phyloP scores from a whole-genome alignment of 2,797 vertebrate species.

The Sciaenops ocellatus region DNA sequence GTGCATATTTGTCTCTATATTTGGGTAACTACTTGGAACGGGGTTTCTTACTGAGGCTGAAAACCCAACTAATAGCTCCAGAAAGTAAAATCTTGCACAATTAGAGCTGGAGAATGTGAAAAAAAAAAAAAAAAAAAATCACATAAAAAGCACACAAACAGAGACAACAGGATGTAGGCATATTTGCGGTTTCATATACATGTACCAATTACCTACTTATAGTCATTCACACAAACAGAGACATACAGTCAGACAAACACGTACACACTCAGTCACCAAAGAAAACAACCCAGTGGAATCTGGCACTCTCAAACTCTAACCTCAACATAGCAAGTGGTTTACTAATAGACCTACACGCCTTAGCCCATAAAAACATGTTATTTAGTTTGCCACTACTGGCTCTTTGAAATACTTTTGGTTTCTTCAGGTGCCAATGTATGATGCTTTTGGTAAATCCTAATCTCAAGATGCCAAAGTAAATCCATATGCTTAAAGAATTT shows the following conservation, averaged over 20 bases:
- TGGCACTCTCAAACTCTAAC: conserved; percentile 67
- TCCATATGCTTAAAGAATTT: conserved; percentile 48
- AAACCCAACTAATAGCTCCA: conserved; percentile 59
- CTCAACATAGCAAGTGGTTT: conserved; percentile 80
- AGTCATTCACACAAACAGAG: conserved; percentile 52
- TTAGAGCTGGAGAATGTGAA: conserved; percentile 38
- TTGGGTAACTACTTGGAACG: conserved; percentile 53
- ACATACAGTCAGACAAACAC: conserved; percentile 54
- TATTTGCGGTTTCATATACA: conserved; percentile 41
- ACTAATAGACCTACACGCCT: conserved; percentile 78
- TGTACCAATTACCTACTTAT: conserved; percentile 60
- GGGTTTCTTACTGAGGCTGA: conserved; percentile 33
- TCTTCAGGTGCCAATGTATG: conserved; percentile 71
- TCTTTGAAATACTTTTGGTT: conserved; percentile 75
- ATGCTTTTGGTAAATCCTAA: conserved; percentile 62
- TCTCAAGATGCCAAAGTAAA: conserved; percentile 69
- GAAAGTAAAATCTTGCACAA: conserved; percentile 54
- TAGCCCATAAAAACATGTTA: conserved; percentile 78
- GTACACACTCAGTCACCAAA: conserved; percentile 61
- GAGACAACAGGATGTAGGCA: conserved; percentile 47
- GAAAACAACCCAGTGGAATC: conserved; percentile 74
- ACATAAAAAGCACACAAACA: conserved; percentile 23
- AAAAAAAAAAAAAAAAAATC: conserved; percentile 14
- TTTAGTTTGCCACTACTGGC: conserved; percentile 74
- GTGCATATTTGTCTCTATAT: conserved; percentile 44